phyloP scores from a whole-genome alignment of 2,888 invertebrate species.

The Nomada fabriciana region DNA sequence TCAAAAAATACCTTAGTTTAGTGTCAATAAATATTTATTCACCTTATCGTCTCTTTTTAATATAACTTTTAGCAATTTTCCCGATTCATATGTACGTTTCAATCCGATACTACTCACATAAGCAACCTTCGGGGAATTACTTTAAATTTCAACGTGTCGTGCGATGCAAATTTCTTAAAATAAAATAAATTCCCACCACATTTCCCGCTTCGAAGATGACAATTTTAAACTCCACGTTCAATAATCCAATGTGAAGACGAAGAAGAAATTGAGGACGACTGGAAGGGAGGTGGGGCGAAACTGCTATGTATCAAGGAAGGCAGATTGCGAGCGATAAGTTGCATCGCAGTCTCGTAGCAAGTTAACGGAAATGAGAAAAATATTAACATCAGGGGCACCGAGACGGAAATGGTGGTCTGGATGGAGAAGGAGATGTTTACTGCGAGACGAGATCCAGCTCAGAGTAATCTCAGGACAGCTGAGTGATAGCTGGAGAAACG shows the following conservation, averaged over 20 bases:
- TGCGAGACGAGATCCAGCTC: slow-evolving; percentile 26
- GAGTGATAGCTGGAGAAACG: slow-evolving; percentile 21
- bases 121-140: no score
- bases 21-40: no score
- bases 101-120: no score
- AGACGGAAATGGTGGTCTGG: slow-evolving; percentile 42
- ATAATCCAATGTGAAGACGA: not conserved
- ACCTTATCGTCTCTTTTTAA: no score
- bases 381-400: slow-evolving; percentile 59
- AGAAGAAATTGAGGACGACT: not conserved
- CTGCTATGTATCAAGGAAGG: slow-evolving; percentile 19
- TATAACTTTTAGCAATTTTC: no score
- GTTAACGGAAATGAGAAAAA: slow-evolving; percentile 60
- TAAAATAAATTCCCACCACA: no score
- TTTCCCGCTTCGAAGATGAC: no score
- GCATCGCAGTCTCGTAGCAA: slow-evolving; percentile 7
- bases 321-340: slow-evolving; percentile 50
- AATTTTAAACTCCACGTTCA: no score
- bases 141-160: no score
- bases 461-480: slow-evolving; percentile 49
- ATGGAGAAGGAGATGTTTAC: slow-evolving; percentile 48
- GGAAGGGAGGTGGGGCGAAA: not conserved
- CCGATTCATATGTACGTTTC: no score
- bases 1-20: no score
- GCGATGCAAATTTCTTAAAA: no score